Evolutionary conservation across 2,797 vertebrate genomes (phyloP).

Genomic region (Acridotheres tristis): DNA sequence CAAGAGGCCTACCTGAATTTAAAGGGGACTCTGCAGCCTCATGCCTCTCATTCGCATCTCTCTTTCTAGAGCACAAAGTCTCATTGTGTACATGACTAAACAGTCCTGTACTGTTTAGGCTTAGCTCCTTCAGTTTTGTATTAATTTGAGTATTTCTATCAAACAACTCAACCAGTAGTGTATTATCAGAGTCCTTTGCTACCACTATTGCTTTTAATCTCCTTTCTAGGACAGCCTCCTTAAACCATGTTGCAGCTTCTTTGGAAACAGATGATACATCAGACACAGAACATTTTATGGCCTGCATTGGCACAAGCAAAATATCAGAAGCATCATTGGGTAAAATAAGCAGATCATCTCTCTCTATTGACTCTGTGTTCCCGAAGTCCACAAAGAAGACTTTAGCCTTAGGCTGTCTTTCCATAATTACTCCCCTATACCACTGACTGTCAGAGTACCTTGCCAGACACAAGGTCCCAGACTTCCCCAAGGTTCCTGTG

Average conservation of each 20-base stretch:
- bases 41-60: neutral
- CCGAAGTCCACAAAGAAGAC: conserved; percentile 97
- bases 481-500: conserved; percentile 57
- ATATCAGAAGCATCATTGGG: conserved; percentile 84
- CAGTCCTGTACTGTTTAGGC: neutral
- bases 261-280: conserved; percentile 78
- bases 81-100: neutral
- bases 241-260: conserved; percentile 85
- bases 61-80: neutral
- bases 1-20: neutral
- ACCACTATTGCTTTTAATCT: conserved; percentile 83
- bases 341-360: conserved; percentile 82
- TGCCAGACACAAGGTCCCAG: conserved; percentile 87
- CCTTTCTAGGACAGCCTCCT: conserved; percentile 75
- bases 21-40: neutral
- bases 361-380: conserved; percentile 79
- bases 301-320: conserved; percentile 89
- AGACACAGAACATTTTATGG: conserved; percentile 86
- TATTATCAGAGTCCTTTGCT: conserved; percentile 86
- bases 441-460: conserved; percentile 88
- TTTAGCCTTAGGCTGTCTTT: conserved; percentile 70
- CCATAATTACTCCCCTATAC: conserved; percentile 86
- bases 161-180: conserved; percentile 88
- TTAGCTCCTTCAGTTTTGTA: conserved; percentile 80
- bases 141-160: conserved; percentile 83